Base-by-base conservation (phyloP, 2,797 vertebrate genomes). In the Coracias cyanogaster region DNA sequence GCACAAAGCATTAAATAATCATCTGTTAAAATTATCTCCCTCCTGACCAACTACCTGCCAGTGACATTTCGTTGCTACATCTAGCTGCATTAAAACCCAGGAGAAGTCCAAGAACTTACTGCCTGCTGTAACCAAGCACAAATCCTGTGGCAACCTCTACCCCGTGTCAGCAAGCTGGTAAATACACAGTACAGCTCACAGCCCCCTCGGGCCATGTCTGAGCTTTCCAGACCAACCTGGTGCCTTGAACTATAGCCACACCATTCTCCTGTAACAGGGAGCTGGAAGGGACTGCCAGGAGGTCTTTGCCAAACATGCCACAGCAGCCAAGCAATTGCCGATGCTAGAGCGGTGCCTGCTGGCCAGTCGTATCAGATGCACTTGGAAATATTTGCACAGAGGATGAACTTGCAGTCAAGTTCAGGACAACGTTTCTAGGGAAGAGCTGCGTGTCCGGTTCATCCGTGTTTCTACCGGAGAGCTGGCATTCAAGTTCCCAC, bases 331-430 rank as follows among this genome's bases (percentile, higher is more conserved):
- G 54, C 19, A 9, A 95, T 89, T 73, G 25, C 71, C 90, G 89
- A 52, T 93, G 76, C 62, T 74, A 91, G 55, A 94, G 94, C 82
- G 95, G 90, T 92, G 65, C 91, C 97, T 97, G 82, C 89, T 95
- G 96, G 96, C 66, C 49, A 6, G 1, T 52, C 66, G 0, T 6
- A 43, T 26, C 45, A 90, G 10, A 43, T 64, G 64, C 81, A n/a
- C 85, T 49, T 26, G 16, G 57, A 71, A 61, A 39, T 5, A 6
- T 10, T 29, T 22, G 12, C 26, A 15, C 16, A 10, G 22, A 26
- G 43, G 19, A 57, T 4, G 6, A 67, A 43, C 33, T 51, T 20
- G 70, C 26, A 33, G 37, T 33, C 26, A 33, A 26, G 29, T 51
- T 46, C 22, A 33, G 29, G 17, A 62, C 29, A 61, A 26, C 4